Percentiles rank a stretch among this genome's conserved stretches.
phyloP scores from a whole-genome alignment of 2,113 vertebrate species.

The Corythaeola cristata region DNA sequence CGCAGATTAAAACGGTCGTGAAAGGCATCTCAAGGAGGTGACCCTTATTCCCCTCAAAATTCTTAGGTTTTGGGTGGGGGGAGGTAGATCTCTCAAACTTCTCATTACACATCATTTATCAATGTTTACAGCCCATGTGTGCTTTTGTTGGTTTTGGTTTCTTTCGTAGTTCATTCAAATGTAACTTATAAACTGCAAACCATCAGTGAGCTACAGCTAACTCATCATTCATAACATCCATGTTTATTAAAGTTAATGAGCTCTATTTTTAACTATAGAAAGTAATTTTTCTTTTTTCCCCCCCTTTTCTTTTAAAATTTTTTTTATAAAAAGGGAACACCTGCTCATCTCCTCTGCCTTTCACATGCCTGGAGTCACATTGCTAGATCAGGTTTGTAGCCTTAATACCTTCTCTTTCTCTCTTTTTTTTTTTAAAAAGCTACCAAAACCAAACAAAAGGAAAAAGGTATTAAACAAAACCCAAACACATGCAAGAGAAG shows the following conservation, averaged over 20 bases:
- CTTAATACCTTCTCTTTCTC: background rate
- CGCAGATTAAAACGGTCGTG: accelerated
- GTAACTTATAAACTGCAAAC: background rate
- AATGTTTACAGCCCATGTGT: background rate
- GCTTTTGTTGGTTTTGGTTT: background rate
- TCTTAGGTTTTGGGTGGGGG: background rate
- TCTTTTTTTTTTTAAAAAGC: too few species aligned
- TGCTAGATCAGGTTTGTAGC: background rate
- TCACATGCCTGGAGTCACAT: accelerated
- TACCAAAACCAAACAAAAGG: background rate
- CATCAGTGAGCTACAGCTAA: background rate
- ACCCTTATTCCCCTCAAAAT: background rate
- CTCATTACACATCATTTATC: background rate
- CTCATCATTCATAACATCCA: background rate
- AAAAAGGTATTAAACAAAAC: background rate
- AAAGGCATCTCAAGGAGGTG: background rate
- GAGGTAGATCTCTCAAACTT: background rate
- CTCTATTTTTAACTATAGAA: background rate
- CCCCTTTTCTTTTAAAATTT: background rate
- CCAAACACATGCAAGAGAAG: background rate
- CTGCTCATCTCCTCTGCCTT: constrained; percentile 7
- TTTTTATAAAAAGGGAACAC: background rate
- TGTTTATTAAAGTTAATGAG: background rate
- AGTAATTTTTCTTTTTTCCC: background rate
- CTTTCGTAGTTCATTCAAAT: background rate